Conservation (phyloP, 2,888 invertebrate genomes). For the Dromius quadrimaculatus region DNA sequence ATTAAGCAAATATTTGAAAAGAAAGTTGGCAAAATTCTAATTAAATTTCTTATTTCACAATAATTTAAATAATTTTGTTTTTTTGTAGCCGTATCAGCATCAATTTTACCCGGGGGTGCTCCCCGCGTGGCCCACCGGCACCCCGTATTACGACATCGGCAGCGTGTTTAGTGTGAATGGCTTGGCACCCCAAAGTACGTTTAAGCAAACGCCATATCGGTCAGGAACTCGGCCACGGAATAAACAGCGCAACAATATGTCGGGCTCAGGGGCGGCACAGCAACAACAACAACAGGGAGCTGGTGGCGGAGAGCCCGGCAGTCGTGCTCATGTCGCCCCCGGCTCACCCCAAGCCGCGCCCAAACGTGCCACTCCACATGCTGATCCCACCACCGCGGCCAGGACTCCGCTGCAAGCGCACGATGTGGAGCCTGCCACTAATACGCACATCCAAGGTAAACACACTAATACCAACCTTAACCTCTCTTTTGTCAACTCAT, state of each 20-base stretch:
- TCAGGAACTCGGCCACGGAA: constrained; percentile 65
- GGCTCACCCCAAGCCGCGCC: constrained; percentile 63
- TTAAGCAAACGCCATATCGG: constrained; percentile 69
- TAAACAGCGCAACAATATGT: constrained; percentile 56
- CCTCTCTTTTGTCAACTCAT: neutral
- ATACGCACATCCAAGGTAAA: constrained; percentile 6
- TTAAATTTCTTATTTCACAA: too few relatives aligned
- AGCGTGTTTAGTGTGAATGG: constrained; percentile 81
- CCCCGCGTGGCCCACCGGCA: constrained; percentile 68
- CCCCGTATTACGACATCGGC: constrained; percentile 75
- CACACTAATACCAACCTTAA: too few relatives aligned
- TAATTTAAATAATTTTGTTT: constrained; percentile 51
- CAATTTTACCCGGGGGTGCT: constrained; percentile 75
- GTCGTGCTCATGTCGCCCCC: constrained; percentile 58
- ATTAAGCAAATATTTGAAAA: too few relatives aligned
- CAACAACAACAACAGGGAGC: constrained; percentile 54
- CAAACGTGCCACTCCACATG: constrained; percentile 1
- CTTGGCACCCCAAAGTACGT: constrained; percentile 76
- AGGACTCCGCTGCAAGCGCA: neutral
- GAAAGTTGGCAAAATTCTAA: too few relatives aligned
- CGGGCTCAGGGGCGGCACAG: constrained; percentile 18
- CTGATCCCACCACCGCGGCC: neutral
- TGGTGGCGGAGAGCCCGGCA: neutral
- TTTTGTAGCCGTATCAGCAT: constrained; percentile 71
- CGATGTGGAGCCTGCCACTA: constrained; percentile 1